phyloP scores from a whole-genome alignment of 2,888 invertebrate genomes.

The Chouioia cunea region DNA sequence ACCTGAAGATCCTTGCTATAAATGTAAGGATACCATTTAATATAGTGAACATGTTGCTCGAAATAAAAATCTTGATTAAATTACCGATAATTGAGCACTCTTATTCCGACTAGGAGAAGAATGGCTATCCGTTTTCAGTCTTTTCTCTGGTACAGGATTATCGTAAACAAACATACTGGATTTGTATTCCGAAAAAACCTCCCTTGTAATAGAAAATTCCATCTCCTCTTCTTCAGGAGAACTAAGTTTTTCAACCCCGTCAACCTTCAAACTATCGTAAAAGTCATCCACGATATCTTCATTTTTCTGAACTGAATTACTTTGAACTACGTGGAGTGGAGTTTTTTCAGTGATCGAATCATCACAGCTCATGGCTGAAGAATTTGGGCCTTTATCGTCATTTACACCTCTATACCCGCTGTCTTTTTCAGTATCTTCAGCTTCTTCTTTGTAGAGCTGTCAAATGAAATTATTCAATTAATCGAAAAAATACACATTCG shows the following conservation, averaged over 20 bases:
- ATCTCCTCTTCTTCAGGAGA: slow-evolving; percentile 30
- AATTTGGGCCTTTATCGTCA: slow-evolving; percentile 15
- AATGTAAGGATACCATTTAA: slow-evolving; percentile 6
- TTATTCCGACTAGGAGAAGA: neutral
- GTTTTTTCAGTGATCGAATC: slow-evolving; percentile 18
- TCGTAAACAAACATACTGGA: slow-evolving; percentile 41
- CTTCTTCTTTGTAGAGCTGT: neutral
- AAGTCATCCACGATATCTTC: neutral
- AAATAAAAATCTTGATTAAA: slow-evolving; percentile 1
- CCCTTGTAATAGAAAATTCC: slow-evolving; percentile 36
- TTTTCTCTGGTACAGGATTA: slow-evolving; percentile 32
- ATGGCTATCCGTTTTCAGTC: slow-evolving; percentile 22
- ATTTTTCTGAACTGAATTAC: slow-evolving; percentile 21
- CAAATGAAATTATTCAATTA: slow-evolving; percentile 12
- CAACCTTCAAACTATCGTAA: slow-evolving; percentile 1
- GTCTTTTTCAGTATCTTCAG: slow-evolving; percentile 16
- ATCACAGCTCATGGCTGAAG: slow-evolving; percentile 23
- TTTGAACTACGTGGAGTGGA: slow-evolving; percentile 25
- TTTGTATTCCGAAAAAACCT: slow-evolving; percentile 31
- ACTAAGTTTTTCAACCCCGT: slow-evolving; percentile 20
- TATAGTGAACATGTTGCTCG: slow-evolving; percentile 2
- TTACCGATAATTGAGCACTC: slow-evolving; percentile 24
- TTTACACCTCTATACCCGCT: slow-evolving; percentile 36
- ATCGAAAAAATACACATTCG: too few relatives aligned
- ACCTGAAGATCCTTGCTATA: slow-evolving; percentile 39